phyloP scores from a whole-genome alignment of 2,113 vertebrate genomes.

The Antechinus stuartii region DNA sequence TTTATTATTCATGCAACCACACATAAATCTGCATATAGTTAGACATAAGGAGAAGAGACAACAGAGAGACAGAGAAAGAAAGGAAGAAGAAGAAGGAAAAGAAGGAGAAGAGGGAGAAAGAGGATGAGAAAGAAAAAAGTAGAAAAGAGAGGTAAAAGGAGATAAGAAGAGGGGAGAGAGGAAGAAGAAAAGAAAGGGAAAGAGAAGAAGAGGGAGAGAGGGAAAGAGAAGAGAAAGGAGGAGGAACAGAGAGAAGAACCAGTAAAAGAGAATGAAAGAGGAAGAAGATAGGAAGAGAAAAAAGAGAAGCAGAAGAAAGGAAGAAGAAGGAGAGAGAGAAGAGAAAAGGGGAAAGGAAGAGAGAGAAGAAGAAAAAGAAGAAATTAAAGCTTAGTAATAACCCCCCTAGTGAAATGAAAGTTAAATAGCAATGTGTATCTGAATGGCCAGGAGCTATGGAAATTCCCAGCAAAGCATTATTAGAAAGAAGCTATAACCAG shows the following conservation, averaged over 20 bases:
- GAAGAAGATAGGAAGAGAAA: too few species aligned
- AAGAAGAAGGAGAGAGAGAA: neutral
- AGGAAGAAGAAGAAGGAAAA: too few species aligned
- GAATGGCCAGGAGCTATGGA: conserved; percentile 55
- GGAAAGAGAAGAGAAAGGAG: neutral
- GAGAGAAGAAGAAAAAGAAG: neutral
- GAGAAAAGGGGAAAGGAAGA: neutral
- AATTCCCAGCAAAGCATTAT: conserved; percentile 65
- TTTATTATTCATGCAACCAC: conserved; percentile 41
- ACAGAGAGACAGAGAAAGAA: neutral
- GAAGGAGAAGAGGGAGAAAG: too few species aligned
- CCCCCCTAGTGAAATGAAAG: conserved; percentile 59
- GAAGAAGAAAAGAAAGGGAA: neutral
- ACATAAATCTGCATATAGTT: conserved; percentile 44
- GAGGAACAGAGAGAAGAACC: neutral
- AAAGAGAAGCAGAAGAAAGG: neutral
- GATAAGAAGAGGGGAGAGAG: neutral
- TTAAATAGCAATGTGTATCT: conserved; percentile 46
- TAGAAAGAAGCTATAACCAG: conserved; percentile 62
- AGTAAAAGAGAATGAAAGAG: too few species aligned
- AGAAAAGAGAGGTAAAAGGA: neutral
- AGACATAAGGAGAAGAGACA: conserved; percentile 39
- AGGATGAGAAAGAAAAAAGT: too few species aligned
- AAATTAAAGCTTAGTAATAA: neutral
- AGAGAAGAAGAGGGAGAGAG: too few species aligned